These are phyloP conservation scores for Poecile atricapillus DNA, from an alignment of 2,113 vertebrate species.

Conservation along the genomic window DNA sequence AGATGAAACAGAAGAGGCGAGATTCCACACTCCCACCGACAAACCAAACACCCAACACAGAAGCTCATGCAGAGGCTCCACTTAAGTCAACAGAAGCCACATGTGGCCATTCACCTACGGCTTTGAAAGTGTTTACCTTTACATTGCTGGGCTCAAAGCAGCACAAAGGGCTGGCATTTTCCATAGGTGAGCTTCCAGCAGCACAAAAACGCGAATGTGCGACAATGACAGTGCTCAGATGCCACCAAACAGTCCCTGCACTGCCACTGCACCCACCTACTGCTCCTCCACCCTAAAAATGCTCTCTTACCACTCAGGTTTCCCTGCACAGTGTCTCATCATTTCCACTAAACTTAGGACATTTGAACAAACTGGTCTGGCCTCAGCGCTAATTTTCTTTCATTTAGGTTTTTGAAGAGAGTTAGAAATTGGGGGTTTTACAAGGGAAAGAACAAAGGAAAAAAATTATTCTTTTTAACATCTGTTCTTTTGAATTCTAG, in stretches of 20 bases:
- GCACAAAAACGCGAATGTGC: background rate
- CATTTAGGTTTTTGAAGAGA: conserved; percentile 13
- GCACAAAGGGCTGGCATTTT: conserved; percentile 12
- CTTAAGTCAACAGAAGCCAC: conserved; percentile 65
- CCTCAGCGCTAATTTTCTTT: conserved; percentile 15
- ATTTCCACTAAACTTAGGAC: background rate
- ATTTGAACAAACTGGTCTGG: conserved; percentile 20
- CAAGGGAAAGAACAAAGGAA: background rate
- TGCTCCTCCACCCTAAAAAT: background rate
- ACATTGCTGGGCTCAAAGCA: background rate
- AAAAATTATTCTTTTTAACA: background rate
- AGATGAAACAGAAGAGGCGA: background rate
- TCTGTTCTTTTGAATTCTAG: conserved; percentile 39
- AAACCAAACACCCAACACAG: conserved; percentile 43
- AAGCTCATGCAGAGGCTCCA: conserved; percentile 32
- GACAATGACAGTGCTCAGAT: conserved; percentile 8
- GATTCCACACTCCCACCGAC: background rate
- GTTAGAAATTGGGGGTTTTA: background rate
- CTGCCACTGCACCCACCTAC: background rate
- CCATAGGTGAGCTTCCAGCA: conserved; percentile 10
- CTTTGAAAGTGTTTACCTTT: conserved; percentile 19
- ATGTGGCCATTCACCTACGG: conserved; percentile 2
- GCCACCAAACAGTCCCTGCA: background rate
- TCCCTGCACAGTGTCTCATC: background rate
- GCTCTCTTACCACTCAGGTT: background rate